Base-by-base conservation (phyloP, 2,113 vertebrate genomes). In the Tringa solitaria region DNA sequence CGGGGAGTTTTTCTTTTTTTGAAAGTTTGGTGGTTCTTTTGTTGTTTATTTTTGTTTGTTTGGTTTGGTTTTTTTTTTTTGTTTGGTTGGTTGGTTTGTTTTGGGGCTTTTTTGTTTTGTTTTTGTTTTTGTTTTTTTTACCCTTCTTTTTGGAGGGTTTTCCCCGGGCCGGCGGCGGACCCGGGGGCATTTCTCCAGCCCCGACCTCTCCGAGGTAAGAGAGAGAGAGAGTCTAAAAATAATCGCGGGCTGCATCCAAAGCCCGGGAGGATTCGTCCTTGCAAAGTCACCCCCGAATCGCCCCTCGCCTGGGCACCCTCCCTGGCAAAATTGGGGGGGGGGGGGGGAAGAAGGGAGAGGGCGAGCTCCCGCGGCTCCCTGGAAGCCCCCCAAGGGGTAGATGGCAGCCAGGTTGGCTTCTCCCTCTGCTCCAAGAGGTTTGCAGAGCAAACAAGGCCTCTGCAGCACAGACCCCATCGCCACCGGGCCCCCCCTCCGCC, bases 191-290 rank as follows among this genome's bases (percentile, higher is more conserved):
- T 93, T 87, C 41, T 82, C 16, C 32, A 63, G 28, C 51, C 15
- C 41, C 59, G 73, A 84, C 68, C 68, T 80, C 93, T 54, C 48
- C 57, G 86, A 80, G 83, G 80, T 64, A 73, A 83, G n/a, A n/a
- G n/a, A n/a, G n/a, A 39, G 12, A 10, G 30, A 23, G 70, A 60
- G 61, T 32, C 94, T 96, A 91, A 94, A 96, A 92, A 94, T 92
- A 96, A 95, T 70, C 87, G 41, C 37, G 9, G 17, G 32, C 50
- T 80, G 73, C 20, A 73, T 51, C 18, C 84, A 57, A 70, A 74
- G 43, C 16, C 30, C 9, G 15, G 48, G 27, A 70, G 54, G 37
- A 27, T 46, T 84, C 45, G 88, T 74, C 84, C 86, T 92, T 87
- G 68, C 39, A 87, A 77, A 89, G 84, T 88, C 68, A 74, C 82